phyloP scores from a whole-genome alignment of 2,888 invertebrate species.

The Conchocele bisecta region DNA sequence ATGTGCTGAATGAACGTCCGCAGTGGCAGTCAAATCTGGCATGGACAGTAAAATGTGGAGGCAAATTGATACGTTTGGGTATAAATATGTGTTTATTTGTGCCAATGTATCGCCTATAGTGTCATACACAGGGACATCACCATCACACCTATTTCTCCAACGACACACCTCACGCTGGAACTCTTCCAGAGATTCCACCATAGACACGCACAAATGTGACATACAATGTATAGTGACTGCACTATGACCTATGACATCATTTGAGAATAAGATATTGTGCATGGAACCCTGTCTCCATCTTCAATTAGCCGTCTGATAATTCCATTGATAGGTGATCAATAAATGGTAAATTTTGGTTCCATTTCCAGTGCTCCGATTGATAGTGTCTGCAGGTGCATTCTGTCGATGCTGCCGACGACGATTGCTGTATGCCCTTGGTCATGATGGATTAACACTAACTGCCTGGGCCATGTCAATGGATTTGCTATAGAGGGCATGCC shows the following conservation, averaged over 20 bases:
- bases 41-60: too few relatives aligned
- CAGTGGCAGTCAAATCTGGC: too few relatives aligned
- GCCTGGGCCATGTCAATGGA: constrained; percentile 9
- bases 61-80: too few relatives aligned
- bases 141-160: constrained; percentile 9
- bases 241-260: constrained; percentile 2
- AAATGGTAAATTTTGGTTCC: neutral
- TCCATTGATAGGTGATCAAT: constrained; percentile 8
- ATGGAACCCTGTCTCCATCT: constrained; percentile 5
- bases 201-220: neutral
- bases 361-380: constrained; percentile 6
- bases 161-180: constrained; percentile 15
- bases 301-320: constrained; percentile 10
- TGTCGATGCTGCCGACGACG: constrained; percentile 2
- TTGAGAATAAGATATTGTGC: constrained; percentile 10
- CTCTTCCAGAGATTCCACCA: constrained; percentile 5
- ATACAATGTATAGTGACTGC: constrained; percentile 10
- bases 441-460: constrained; percentile 8
- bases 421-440: constrained; percentile 3
- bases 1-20: too few relatives aligned
- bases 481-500: neutral
- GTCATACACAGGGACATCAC: neutral
- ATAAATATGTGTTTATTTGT: too few relatives aligned
- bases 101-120: too few relatives aligned
- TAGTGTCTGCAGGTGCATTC: constrained; percentile 12